Evolutionary conservation across 2,113 vertebrate genomes (phyloP).

Genomic region (Neodontobutis hainanensis): DNA sequence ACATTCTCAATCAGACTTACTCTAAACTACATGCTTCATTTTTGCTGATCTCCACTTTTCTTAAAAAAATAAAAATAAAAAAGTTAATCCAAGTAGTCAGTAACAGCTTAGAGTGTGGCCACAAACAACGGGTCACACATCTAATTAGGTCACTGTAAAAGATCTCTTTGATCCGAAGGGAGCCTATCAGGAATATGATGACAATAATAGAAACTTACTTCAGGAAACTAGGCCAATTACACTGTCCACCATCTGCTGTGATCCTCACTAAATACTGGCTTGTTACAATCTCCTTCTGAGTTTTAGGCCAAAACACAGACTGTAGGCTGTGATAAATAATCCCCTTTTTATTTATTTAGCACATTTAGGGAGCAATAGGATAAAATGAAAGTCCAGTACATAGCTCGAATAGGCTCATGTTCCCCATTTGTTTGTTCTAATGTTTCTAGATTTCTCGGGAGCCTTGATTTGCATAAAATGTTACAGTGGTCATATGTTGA

Average conservation of each 20-base stretch:
- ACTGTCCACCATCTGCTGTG: slow-evolving; percentile 41
- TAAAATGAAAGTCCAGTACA: too few species aligned
- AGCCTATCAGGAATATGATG: slow-evolving; percentile 40
- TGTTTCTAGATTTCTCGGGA: too few species aligned
- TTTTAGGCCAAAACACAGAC: too few species aligned
- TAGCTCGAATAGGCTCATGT: too few species aligned
- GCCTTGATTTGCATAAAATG: too few species aligned
- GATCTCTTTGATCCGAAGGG: slow-evolving; percentile 42
- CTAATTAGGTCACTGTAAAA: slow-evolving; percentile 52
- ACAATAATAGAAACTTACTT: slow-evolving; percentile 47
- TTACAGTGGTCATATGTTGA: too few species aligned
- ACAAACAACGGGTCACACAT: slow-evolving; percentile 34
- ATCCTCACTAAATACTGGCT: slow-evolving; percentile 16
- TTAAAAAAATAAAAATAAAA: background rate
- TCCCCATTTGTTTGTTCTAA: too few species aligned
- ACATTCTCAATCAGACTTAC: too few species aligned
- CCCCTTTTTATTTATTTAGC: too few species aligned
- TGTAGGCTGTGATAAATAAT: too few species aligned
- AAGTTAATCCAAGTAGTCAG: slow-evolving; percentile 4
- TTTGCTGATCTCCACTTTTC: slow-evolving; percentile 13
- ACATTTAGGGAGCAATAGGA: too few species aligned
- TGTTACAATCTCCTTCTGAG: background rate
- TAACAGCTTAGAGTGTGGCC: slow-evolving; percentile 21
- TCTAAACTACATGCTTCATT: background rate
- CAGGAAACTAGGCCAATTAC: slow-evolving; percentile 46